Evolutionary conservation across 2,888 invertebrate species (phyloP).

Genomic region (Pediacus dermestoides): DNA sequence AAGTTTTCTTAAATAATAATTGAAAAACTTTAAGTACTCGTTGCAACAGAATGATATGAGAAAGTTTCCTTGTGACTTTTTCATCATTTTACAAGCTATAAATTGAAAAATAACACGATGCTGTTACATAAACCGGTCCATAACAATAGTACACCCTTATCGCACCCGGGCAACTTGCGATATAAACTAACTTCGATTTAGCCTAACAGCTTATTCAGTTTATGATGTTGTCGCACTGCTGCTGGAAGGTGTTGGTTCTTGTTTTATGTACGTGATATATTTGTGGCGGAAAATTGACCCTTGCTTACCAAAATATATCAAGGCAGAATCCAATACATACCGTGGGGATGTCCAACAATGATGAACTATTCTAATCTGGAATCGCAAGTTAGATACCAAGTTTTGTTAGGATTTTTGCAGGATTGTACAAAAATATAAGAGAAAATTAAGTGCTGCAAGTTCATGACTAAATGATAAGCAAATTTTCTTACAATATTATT

Average conservation of each 20-base stretch:
- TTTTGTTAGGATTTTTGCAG: no score
- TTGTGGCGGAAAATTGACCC: not conserved
- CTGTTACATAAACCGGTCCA: conserved; percentile 33
- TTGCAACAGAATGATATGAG: conserved; percentile 5
- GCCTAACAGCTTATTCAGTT: conserved; percentile 30
- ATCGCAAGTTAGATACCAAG: no score
- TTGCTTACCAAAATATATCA: no score
- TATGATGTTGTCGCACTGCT: conserved; percentile 27
- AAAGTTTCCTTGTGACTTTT: conserved; percentile 2
- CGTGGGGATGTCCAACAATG: no score
- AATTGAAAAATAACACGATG: conserved; percentile 40
- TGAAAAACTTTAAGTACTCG: conserved; percentile 8
- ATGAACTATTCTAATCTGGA: no score
- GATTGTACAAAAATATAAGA: no score
- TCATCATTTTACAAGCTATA: conserved; percentile 30
- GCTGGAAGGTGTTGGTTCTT: conserved; percentile 11
- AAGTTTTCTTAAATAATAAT: no score
- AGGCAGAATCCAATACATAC: no score
- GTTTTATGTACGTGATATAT: conserved; percentile 20
- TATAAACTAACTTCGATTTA: conserved; percentile 30
- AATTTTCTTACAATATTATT: no score
- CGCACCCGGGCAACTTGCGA: conserved; percentile 30
- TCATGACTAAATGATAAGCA: no score
- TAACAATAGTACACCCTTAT: conserved; percentile 36
- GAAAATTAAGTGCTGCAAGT: no score